Percentiles rank a stretch among this genome's conserved stretches.
These are phyloP conservation scores for Hydrozoanthus tunicans DNA, from an alignment of 64 coral and sea anemone genomes.

Conservation along the genomic window DNA sequence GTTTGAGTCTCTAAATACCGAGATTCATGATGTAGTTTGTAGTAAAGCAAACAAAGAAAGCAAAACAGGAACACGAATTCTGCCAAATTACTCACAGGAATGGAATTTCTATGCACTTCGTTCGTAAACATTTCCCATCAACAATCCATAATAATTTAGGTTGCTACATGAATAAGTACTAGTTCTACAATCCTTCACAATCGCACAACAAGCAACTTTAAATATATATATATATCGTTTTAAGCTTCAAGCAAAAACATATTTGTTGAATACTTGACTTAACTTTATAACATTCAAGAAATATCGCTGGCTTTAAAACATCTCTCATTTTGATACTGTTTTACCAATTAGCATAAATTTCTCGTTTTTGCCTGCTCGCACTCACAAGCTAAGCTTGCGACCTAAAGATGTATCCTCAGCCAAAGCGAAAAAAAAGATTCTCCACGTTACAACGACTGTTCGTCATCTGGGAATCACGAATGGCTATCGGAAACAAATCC, in stretches of 20 bases:
- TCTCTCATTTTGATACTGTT: not conserved
- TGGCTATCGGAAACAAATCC: not conserved
- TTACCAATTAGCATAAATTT: not conserved
- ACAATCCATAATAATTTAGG: not conserved
- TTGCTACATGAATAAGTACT: not conserved
- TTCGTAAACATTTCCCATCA: not conserved
- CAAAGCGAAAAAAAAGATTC: not conserved
- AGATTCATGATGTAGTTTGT: not conserved
- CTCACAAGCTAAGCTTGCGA: too few species aligned
- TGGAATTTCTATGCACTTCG: not conserved
- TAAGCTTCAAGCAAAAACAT: not conserved
- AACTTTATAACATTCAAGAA: not conserved
- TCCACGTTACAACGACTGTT: not conserved
- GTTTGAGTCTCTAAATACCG: not conserved
- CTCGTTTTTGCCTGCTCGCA: not conserved
- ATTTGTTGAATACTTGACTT: not conserved
- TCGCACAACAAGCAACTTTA: not conserved
- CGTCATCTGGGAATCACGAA: too few species aligned
- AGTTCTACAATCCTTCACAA: not conserved
- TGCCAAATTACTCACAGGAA: not conserved
- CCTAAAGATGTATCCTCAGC: not conserved
- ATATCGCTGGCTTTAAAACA: not conserved
- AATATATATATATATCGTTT: not conserved
- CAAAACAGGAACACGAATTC: not conserved
- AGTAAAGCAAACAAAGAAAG: constrained; percentile 1